phyloP scores from a whole-genome alignment of 2,888 invertebrate species.

The Aplocera efformata region DNA sequence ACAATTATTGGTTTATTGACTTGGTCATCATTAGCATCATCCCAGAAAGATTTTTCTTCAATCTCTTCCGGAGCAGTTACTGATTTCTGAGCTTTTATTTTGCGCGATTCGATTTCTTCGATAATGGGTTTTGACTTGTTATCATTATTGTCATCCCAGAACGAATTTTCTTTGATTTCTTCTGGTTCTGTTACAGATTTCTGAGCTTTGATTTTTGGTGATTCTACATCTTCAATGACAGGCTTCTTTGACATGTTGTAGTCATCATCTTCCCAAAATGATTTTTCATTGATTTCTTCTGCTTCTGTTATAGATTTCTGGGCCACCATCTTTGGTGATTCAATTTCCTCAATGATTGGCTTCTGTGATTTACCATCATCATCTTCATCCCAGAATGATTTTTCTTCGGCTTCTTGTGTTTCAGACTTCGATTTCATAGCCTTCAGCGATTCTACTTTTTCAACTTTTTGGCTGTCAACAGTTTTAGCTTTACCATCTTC shows the following conservation, averaged over 20 bases:
- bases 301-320: conserved; percentile 41
- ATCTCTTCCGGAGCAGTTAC: conserved; percentile 47
- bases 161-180: conserved; percentile 46
- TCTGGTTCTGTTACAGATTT: conserved; percentile 53
- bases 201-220: conserved; percentile 40
- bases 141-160: conserved; percentile 48
- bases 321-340: conserved; percentile 35
- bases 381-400: conserved; percentile 53
- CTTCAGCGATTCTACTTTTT: conserved; percentile 41
- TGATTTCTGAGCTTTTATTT: conserved; percentile 38
- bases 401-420: conserved; percentile 46
- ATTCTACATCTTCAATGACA: conserved; percentile 45
- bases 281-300: conserved; percentile 48
- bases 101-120: conserved; percentile 35
- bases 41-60: conserved; percentile 54
- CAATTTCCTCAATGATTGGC: conserved; percentile 42
- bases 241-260: conserved; percentile 45
- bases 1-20: conserved; percentile 43
- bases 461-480: conserved; percentile 34
- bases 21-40: conserved; percentile 48
- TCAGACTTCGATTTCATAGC: conserved; percentile 40
- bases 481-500: conserved; percentile 40
- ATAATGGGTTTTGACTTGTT: conserved; percentile 37
- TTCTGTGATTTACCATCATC: conserved; percentile 45
- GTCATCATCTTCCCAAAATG: conserved; percentile 54